These are phyloP conservation scores for Euclidia mi DNA, from an alignment of 2,888 invertebrate species.

Conservation along the genomic window DNA sequence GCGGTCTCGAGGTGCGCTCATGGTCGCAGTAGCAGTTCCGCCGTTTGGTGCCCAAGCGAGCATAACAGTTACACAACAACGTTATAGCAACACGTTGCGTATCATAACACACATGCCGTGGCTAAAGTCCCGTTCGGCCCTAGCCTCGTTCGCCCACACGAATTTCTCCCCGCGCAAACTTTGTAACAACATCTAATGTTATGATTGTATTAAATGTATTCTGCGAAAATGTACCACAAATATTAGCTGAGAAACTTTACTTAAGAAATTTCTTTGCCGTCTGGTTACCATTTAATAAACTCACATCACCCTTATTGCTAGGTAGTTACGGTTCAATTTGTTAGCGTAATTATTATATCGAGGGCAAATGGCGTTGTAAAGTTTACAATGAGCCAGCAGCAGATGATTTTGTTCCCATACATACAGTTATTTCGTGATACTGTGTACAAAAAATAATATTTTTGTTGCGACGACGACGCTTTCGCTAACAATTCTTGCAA, in stretches of 20 bases:
- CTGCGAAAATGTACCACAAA: constrained; percentile 77
- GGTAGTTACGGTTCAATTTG: constrained; percentile 50
- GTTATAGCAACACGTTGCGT: constrained; percentile 6
- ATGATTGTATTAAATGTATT: constrained; percentile 81
- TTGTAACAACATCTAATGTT: constrained; percentile 76
- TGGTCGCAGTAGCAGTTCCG: background rate
- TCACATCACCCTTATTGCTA: constrained; percentile 44
- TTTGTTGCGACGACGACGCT: constrained; percentile 46
- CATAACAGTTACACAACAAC: constrained; percentile 3
- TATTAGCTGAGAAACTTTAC: constrained; percentile 79
- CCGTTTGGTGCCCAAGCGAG: background rate
- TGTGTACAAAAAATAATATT: constrained; percentile 68
- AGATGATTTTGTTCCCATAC: constrained; percentile 77
- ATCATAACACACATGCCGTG: constrained; percentile 28
- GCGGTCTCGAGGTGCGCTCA: too few species aligned
- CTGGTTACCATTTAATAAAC: constrained; percentile 23
- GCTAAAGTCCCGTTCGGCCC: constrained; percentile 22
- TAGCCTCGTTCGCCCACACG: constrained; percentile 30
- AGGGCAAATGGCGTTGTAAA: constrained; percentile 49
- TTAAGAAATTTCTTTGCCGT: constrained; percentile 62
- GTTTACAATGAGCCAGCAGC: constrained; percentile 65
- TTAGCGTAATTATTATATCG: constrained; percentile 27
- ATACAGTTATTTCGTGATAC: constrained; percentile 60
- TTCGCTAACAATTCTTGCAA: constrained; percentile 30
- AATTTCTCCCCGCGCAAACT: constrained; percentile 59